A percentile compares a stretch with the other conserved stretches of the same genome.
phyloP scores from a whole-genome alignment of 1,140 invertebrate genomes.

The Lithobius niger region DNA sequence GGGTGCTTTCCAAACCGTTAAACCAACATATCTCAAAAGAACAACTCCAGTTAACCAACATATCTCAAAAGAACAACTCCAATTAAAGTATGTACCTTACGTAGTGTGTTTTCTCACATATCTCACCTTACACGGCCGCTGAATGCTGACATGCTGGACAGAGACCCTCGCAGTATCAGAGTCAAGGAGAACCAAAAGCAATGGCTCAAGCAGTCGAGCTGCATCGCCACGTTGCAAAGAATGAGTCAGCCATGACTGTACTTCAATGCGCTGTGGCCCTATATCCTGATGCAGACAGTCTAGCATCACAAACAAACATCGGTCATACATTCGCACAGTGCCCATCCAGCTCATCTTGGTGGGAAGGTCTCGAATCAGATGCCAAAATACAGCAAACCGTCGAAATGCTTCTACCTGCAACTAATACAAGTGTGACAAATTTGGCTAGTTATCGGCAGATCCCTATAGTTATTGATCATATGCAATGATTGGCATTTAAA shows the following conservation, averaged over 20 bases:
- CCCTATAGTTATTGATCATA: no score
- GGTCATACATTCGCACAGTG: conserved; percentile 42
- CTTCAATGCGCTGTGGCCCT: conserved; percentile 50
- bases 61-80: no score
- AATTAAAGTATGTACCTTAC: no score
- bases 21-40: no score
- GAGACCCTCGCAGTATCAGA: conserved; percentile 70
- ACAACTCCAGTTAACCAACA: no score
- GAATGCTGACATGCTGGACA: conserved; percentile 66
- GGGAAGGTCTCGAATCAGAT: conserved; percentile 51
- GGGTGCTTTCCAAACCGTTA: no score
- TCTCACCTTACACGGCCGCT: conserved; percentile 44
- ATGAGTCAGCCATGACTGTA: conserved; percentile 57
- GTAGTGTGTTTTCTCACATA: no score
- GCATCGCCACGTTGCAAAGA: conserved; percentile 61
- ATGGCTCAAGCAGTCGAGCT: conserved; percentile 59
- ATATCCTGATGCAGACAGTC: conserved; percentile 60
- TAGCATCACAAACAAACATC: conserved; percentile 55
- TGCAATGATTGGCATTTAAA: no score
- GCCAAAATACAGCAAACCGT: conserved; percentile 63
- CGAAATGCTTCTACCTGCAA: conserved; percentile 50
- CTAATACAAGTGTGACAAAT: conserved; percentile 25
- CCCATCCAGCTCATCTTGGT: conserved; percentile 32
- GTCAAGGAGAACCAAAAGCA: conserved; percentile 62
- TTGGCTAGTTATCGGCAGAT: no score